Evolutionary conservation across 2,888 invertebrate species (phyloP), one percentile per base, ranked within the genome.

Genomic region (Microctonus brassicae): DNA sequence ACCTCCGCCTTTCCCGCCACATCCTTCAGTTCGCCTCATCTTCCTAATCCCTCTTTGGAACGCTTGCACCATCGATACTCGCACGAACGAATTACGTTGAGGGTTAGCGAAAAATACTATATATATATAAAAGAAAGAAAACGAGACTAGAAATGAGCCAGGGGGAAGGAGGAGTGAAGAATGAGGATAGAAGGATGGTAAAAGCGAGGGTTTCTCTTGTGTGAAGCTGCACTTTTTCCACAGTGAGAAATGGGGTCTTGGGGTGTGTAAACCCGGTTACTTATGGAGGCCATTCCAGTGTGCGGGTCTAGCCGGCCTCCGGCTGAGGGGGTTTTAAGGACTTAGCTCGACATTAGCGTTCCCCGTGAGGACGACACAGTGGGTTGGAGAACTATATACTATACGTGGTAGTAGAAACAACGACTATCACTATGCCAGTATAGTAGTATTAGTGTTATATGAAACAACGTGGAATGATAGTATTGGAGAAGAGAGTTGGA

Each of bases 271-370:
- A 85, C 85, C 86, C 83, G 82, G 85, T 86, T 86, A 86, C 86
- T 86, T 86, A 85, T 86, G 85, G 86, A 85, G 86, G 85, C 85
- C 85, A 86, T 86, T 86, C 83, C 82, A 81, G 84, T 83, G 80
- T 83, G 82, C 81, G 83, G 84, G 82, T 20, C 82, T 81, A 79
- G 82, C 69, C 79, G 78, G 80, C 82, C 83, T 81, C 79, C 76
- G 81, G 82, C 82, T 80, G 79, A 81, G 79, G 83, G 83, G 84
- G 83, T 84, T 85, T 86, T 85, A 86, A 87, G 86, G 86, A 86
- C 86, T 86, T 85, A 84, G 86, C 84, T 84, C 84, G 84, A 86
- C 85, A 86, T 87, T 86, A 84, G 85, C 85, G 85, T 86, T 83
- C 82, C 47, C 83, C 79, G 78, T 79, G 76, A 74, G 80, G 80